Conservation (phyloP, 2,797 vertebrate genomes). For the Sebastes iracundus region DNA sequence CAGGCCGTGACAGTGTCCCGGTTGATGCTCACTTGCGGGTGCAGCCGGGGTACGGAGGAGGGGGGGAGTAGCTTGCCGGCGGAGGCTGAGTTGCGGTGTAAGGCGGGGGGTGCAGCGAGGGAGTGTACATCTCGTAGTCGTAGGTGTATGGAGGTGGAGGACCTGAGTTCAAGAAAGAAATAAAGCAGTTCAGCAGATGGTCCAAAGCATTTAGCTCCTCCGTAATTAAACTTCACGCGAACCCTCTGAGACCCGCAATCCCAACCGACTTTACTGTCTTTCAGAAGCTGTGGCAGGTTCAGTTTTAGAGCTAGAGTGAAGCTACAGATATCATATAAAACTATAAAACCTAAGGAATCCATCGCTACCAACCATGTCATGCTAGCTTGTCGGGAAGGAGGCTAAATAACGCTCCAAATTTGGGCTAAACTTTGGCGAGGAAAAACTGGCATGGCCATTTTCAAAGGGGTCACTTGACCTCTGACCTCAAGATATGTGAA, state of each 20-base stretch:
- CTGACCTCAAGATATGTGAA: no score
- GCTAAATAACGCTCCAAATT: no score
- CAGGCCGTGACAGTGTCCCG: neutral
- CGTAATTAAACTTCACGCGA: neutral
- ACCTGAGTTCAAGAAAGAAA: conserved; percentile 71
- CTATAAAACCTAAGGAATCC: no score
- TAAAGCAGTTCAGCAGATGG: neutral
- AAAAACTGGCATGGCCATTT: no score
- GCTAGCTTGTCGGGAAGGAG: no score
- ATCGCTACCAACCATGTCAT: no score
- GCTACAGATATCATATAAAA: no score
- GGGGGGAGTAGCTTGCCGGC: conserved; percentile 81
- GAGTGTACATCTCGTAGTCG: conserved; percentile 88
- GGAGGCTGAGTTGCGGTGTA: conserved; percentile 86
- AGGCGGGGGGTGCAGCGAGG: conserved; percentile 85
- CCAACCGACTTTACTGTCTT: no score
- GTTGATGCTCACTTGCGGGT: conserved; percentile 80
- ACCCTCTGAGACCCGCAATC: neutral
- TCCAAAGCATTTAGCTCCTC: neutral
- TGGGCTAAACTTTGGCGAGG: no score
- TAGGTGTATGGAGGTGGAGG: conserved; percentile 89
- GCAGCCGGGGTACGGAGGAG: conserved; percentile 90
- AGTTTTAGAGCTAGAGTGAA: no score
- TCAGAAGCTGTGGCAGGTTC: no score
- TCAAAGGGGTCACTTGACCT: no score